A percentile compares a stretch with the other conserved stretches of the same genome.
Conservation (phyloP, 2,113 vertebrate genomes). For the Diglossa brunneiventris region DNA sequence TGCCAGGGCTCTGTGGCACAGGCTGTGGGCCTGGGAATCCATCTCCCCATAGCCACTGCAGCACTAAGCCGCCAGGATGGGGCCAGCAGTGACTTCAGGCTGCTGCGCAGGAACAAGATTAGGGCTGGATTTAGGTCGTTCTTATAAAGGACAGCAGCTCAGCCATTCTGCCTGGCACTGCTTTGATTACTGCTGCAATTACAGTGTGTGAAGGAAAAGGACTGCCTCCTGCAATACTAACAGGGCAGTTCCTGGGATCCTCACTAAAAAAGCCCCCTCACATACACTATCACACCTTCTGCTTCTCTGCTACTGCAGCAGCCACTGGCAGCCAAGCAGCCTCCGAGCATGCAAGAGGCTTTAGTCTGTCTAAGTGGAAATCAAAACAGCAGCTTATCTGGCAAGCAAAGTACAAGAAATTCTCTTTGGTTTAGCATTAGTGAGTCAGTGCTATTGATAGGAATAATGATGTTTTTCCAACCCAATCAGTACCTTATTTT, state of each 20-base stretch:
- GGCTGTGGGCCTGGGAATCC: rapidly evolving
- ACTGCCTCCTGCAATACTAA: neutral
- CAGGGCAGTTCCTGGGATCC: neutral
- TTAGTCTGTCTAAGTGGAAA: constrained; percentile 2
- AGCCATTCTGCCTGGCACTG: neutral
- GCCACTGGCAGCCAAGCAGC: neutral
- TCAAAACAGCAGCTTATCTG: constrained; percentile 7
- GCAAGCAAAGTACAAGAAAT: neutral
- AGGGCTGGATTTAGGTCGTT: constrained; percentile 30
- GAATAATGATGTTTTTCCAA: neutral
- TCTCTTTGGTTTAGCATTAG: neutral
- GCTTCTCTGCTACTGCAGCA: neutral
- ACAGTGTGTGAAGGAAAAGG: neutral
- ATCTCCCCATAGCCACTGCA: rapidly evolving
- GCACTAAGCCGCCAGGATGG: neutral
- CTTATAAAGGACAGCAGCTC: constrained; percentile 11
- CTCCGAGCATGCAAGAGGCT: rapidly evolving
- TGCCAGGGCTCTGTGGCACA: neutral
- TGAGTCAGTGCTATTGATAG: neutral
- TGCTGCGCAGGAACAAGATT: neutral
- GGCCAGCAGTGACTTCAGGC: neutral
- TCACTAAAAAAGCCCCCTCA: neutral
- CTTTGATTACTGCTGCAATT: neutral
- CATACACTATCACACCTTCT: rapidly evolving
- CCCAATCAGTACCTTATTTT: neutral